phyloP scores from a whole-genome alignment of 1,140 invertebrate species.

The Bicyclus anynana region DNA sequence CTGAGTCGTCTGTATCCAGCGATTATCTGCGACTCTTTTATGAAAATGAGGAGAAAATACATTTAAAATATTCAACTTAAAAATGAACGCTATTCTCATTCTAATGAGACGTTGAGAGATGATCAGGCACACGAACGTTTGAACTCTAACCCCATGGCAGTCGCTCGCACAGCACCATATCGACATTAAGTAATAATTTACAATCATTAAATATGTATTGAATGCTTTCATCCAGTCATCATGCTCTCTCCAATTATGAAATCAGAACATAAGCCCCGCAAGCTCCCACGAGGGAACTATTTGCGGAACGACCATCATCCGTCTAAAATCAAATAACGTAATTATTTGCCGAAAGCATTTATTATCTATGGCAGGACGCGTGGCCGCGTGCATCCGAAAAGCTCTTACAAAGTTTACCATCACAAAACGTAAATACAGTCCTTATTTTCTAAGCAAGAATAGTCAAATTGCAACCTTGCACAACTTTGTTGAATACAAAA shows the following conservation, averaged over 20 bases:
- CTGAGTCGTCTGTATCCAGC: too few relatives aligned
- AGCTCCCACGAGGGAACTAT: conserved; percentile 63
- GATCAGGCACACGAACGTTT: too few relatives aligned
- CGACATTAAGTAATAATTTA: not conserved
- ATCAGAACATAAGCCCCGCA: conserved; percentile 30
- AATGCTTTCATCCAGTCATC: not conserved
- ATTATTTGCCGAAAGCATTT: conserved; percentile 75
- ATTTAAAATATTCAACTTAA: too few relatives aligned
- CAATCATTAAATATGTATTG: conserved; percentile 4
- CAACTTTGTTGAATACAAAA: conserved; percentile 1
- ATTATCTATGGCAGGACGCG: conserved; percentile 63
- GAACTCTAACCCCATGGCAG: too few relatives aligned
- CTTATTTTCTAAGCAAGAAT: conserved; percentile 10
- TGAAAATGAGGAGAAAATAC: too few relatives aligned
- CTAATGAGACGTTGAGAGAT: too few relatives aligned
- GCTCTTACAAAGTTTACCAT: not conserved
- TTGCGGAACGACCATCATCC: conserved; percentile 66
- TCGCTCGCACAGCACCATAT: not conserved
- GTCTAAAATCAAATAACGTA: conserved; percentile 73
- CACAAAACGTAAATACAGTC: not conserved
- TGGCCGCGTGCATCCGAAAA: conserved; percentile 50
- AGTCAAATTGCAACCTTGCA: conserved; percentile 13
- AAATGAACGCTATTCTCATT: too few relatives aligned
- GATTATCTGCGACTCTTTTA: too few relatives aligned
- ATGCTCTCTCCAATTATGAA: conserved; percentile 23